These are phyloP conservation scores for Nannospalax galili DNA, from an alignment of 2,113 vertebrate genomes.

Conservation along the genomic window DNA sequence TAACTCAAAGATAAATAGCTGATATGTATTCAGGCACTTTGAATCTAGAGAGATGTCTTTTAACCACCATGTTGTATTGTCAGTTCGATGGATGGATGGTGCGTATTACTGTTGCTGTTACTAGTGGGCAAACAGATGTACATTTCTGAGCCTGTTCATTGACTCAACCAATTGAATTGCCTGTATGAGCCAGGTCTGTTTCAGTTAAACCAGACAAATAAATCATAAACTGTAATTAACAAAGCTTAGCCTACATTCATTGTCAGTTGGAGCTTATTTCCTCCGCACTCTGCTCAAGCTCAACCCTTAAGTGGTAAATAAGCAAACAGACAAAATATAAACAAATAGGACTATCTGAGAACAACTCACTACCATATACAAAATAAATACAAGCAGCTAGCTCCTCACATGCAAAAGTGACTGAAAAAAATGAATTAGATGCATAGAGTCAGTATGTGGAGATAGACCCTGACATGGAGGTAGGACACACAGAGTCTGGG, in stretches of 20 bases:
- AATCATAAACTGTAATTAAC: not conserved
- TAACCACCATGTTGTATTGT: not conserved
- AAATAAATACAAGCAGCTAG: not conserved
- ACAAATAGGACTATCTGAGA: not conserved
- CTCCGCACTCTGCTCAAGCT: not conserved
- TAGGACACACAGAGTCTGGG: not conserved
- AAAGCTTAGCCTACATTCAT: not conserved
- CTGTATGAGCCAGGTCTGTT: not conserved
- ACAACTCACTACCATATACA: not conserved
- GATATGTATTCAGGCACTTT: not conserved
- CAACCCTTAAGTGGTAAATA: not conserved
- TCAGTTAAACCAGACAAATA: not conserved
- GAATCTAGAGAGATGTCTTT: not conserved
- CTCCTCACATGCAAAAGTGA: not conserved
- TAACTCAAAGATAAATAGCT: not conserved
- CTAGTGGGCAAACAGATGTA: not conserved
- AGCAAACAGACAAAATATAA: constrained; percentile 30
- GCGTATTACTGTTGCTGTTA: not conserved
- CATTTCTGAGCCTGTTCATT: not conserved
- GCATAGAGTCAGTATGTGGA: not conserved
- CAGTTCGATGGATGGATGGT: not conserved
- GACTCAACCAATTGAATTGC: not conserved
- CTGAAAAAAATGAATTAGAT: not conserved
- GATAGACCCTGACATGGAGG: accelerated
- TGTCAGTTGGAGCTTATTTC: not conserved